These are phyloP conservation scores for Xanthostigma xanthostigma DNA, from an alignment of 2,888 invertebrate species.

Conservation along the genomic window DNA sequence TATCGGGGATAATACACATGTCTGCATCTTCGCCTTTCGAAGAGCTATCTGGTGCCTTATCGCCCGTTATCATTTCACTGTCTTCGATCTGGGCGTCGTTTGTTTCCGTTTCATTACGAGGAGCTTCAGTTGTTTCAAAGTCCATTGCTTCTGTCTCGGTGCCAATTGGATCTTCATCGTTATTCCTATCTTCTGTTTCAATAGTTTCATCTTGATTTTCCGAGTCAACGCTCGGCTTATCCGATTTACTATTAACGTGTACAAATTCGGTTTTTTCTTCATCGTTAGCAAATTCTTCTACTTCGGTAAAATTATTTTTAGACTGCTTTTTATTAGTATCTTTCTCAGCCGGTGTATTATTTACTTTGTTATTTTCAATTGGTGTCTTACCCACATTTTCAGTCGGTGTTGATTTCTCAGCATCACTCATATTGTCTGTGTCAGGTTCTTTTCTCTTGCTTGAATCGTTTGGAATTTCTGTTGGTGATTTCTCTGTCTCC, in stretches of 20 bases:
- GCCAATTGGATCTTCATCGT: not conserved
- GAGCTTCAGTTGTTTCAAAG: too few species aligned
- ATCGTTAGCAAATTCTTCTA: too few species aligned
- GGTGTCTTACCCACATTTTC: too few species aligned
- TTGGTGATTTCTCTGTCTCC: too few species aligned
- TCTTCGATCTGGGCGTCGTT: not conserved
- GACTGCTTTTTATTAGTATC: too few species aligned
- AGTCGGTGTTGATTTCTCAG: too few species aligned
- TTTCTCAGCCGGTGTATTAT: too few species aligned
- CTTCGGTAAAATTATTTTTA: too few species aligned
- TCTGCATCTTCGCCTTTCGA: constrained; percentile 47
- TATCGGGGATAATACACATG: constrained; percentile 52
- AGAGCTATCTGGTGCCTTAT: not conserved
- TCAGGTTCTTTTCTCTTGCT: too few species aligned
- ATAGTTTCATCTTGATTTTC: not conserved
- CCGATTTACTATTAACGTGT: constrained; percentile 2
- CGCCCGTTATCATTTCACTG: not conserved
- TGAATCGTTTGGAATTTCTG: too few species aligned
- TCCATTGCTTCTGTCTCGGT: not conserved
- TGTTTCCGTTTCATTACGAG: not conserved
- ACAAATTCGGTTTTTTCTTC: constrained; percentile 4
- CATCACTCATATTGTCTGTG: too few species aligned
- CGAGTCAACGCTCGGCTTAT: not conserved
- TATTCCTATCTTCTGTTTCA: not conserved
- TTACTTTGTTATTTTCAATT: too few species aligned